Evolutionary conservation across 2,888 invertebrate genomes (phyloP).

Genomic region (Sycophila texana): DNA sequence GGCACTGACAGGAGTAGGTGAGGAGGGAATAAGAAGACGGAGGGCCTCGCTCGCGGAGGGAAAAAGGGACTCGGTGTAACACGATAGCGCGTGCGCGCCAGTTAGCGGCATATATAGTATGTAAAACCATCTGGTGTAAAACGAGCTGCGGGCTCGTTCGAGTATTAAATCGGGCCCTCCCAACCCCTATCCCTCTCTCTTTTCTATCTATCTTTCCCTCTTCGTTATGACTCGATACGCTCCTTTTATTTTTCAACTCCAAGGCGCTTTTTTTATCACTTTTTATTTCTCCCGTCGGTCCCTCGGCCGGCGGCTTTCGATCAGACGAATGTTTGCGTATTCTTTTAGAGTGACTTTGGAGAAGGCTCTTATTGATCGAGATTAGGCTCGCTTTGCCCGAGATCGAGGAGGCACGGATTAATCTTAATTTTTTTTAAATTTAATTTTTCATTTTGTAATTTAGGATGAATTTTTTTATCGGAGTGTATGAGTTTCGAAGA

Average conservation of each 20-base stretch:
- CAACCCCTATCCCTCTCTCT: constrained; percentile 30
- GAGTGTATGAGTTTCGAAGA: neutral
- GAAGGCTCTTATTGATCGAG: neutral
- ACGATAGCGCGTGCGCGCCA: constrained; percentile 67
- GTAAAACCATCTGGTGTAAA: constrained; percentile 75
- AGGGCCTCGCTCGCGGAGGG: neutral
- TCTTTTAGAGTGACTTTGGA: constrained; percentile 26
- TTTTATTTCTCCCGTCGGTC: constrained; percentile 3
- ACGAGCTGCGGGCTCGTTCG: constrained; percentile 74
- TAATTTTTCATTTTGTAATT: neutral
- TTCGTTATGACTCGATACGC: constrained; percentile 7
- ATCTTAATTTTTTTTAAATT: neutral
- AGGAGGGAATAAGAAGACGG: constrained; percentile 23
- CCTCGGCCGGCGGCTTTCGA: constrained; percentile 26
- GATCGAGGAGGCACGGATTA: constrained; percentile 25
- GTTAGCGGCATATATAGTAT: constrained; percentile 58
- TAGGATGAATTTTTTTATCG: neutral
- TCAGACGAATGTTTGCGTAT: constrained; percentile 34
- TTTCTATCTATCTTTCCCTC: constrained; percentile 29
- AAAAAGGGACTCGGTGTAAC: constrained; percentile 64
- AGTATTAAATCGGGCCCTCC: constrained; percentile 73
- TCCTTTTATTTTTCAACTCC: constrained; percentile 1
- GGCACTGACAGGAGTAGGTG: neutral
- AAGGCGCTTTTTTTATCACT: neutral
- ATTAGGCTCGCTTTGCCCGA: constrained; percentile 24